Evolutionary conservation across 2,797 vertebrate species (phyloP).

Genomic region (Danio tinwini): DNA sequence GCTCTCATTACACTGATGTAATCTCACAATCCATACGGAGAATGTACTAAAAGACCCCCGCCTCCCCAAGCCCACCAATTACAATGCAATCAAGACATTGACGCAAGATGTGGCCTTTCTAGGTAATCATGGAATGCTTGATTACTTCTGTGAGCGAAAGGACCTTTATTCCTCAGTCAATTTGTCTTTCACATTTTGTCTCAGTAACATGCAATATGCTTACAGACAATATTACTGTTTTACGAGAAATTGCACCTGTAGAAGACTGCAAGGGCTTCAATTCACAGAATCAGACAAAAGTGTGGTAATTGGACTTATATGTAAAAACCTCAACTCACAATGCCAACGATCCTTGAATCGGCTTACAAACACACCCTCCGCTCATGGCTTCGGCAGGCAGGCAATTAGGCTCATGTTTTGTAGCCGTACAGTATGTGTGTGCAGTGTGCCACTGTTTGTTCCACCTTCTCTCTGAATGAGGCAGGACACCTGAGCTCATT

Average conservation of each 20-base stretch:
- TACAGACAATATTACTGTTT: slow-evolving; percentile 17
- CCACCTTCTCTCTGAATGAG: slow-evolving; percentile 11
- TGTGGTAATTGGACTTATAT: slow-evolving; percentile 27
- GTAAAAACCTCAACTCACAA: slow-evolving; percentile 13
- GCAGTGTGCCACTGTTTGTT: background rate
- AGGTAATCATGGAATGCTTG: slow-evolving; percentile 38
- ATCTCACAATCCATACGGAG: slow-evolving; percentile 23
- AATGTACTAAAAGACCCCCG: slow-evolving; percentile 2
- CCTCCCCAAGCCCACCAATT: slow-evolving; percentile 24
- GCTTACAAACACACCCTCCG: slow-evolving; percentile 21
- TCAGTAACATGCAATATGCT: slow-evolving; percentile 1
- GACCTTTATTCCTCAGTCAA: slow-evolving; percentile 16
- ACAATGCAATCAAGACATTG: slow-evolving; percentile 44
- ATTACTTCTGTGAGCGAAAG: slow-evolving; percentile 33
- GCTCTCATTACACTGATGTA: slow-evolving; percentile 29
- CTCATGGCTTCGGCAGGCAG: background rate
- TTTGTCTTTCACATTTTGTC: slow-evolving; percentile 32
- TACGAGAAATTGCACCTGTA: background rate
- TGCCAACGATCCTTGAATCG: background rate
- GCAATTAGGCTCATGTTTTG: background rate
- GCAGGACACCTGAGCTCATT: slow-evolving; percentile 63
- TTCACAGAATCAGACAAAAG: slow-evolving; percentile 7
- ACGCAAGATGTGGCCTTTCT: slow-evolving; percentile 40
- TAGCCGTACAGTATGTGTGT: slow-evolving; percentile 1
- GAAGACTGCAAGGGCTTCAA: background rate